A percentile compares a stretch with the other conserved stretches of the same genome.
phyloP scores from a whole-genome alignment of 2,797 vertebrate species.

The Diplodus sargus region DNA sequence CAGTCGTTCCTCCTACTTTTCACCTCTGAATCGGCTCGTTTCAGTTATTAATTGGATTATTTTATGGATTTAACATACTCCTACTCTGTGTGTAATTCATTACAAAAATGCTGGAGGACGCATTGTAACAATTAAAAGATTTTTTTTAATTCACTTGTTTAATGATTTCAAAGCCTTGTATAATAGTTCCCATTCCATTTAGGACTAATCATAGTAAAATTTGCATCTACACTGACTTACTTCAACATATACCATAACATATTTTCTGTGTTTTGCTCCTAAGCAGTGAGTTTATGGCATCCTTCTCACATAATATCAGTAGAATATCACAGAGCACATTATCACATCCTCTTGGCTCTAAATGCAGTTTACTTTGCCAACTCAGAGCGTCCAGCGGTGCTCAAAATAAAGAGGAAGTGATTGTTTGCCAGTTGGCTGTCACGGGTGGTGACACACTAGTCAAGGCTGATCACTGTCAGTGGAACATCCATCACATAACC shows the following conservation, averaged over 20 bases:
- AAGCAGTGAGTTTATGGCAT: background rate
- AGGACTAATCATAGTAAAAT: background rate
- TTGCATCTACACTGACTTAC: background rate
- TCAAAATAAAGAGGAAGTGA: conserved; percentile 22
- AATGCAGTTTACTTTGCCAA: conserved; percentile 35
- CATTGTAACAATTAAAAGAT: background rate
- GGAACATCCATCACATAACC: conserved; percentile 32
- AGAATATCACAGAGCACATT: conserved; percentile 7
- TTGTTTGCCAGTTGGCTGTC: conserved; percentile 54
- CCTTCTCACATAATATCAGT: conserved; percentile 8
- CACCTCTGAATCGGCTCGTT: conserved; percentile 9
- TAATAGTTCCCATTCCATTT: conserved; percentile 3
- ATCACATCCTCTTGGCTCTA: conserved; percentile 7
- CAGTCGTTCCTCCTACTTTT: background rate
- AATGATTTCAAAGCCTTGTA: conserved; percentile 9
- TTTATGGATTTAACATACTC: conserved; percentile 20
- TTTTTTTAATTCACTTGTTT: background rate
- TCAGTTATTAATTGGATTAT: conserved; percentile 21
- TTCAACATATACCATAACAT: background rate
- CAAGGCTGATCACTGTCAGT: conserved; percentile 37
- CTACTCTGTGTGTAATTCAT: background rate
- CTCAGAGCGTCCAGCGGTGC: conserved; percentile 40
- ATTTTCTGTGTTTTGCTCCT: background rate
- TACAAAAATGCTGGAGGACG: conserved; percentile 5
- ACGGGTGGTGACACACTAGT: conserved; percentile 28